Evolutionary conservation across 2,113 vertebrate species (phyloP).

Genomic region (Chloebia gouldiae): DNA sequence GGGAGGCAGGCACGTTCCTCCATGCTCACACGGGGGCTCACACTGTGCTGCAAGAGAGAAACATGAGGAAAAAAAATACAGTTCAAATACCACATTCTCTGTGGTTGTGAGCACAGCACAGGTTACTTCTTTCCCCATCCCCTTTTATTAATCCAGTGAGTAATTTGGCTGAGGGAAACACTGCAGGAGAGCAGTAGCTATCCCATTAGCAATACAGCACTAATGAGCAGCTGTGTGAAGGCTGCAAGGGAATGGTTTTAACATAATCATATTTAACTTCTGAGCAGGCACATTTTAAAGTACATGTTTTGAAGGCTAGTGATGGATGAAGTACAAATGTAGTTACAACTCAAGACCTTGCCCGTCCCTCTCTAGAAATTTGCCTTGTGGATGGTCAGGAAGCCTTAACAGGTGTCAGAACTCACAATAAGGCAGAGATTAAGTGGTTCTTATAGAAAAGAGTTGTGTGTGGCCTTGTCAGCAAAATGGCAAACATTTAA

Average conservation of each 20-base stretch:
- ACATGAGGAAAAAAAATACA: neutral
- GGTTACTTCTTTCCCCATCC: neutral
- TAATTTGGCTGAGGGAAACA: neutral
- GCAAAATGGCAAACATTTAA: neutral
- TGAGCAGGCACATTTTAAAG: neutral
- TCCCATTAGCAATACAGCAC: neutral
- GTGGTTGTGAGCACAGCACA: neutral
- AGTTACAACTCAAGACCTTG: neutral
- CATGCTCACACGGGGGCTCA: conserved; percentile 80
- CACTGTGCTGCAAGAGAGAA: conserved; percentile 72
- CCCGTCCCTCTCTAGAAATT: neutral
- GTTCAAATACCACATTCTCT: neutral
- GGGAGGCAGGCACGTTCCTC: conserved; percentile 80
- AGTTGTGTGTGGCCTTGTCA: neutral
- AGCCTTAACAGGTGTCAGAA: neutral
- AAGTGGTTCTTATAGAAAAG: neutral
- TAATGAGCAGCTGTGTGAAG: neutral
- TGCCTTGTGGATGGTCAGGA: neutral
- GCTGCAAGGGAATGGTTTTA: neutral
- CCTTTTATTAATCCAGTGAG: neutral
- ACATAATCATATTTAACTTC: neutral
- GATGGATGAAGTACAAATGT: neutral
- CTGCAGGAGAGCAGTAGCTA: neutral
- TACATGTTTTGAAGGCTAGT: neutral
- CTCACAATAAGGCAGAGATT: neutral